Evolutionary conservation across 2,888 invertebrate species (phyloP).

Genomic region (Seira sanloemensis): DNA sequence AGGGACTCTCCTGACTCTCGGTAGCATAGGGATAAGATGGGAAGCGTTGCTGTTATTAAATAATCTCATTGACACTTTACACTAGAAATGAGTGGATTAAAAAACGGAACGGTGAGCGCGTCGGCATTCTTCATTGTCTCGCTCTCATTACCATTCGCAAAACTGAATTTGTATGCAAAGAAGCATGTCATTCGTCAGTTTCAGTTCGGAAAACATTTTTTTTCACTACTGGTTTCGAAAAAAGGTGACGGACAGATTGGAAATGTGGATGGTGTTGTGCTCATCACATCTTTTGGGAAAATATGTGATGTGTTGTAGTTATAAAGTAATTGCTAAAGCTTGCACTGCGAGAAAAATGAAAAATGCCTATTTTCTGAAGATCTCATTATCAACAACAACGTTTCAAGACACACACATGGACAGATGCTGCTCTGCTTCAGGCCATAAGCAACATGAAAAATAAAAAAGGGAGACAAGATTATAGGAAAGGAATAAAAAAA

Average conservation of each 20-base stretch:
- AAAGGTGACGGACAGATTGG: conserved; percentile 37
- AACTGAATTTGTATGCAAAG: conserved; percentile 58
- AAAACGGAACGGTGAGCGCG: neutral
- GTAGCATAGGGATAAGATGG: neutral
- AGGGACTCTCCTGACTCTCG: neutral
- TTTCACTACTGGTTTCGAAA: conserved; percentile 10
- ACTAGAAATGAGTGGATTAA: conserved; percentile 5
- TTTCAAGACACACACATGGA: conserved; percentile 23
- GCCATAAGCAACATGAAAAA: conserved; percentile 40
- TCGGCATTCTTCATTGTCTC: conserved; percentile 16
- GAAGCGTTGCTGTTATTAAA: neutral
- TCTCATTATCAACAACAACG: conserved; percentile 29
- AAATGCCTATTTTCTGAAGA: conserved; percentile 37
- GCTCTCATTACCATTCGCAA: conserved; percentile 20
- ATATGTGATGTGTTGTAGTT: conserved; percentile 16
- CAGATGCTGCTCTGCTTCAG: conserved; percentile 54
- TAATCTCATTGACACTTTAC: conserved; percentile 5
- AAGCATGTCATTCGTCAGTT: conserved; percentile 47
- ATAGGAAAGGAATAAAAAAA: conserved; percentile 14
- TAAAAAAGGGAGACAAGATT: conserved; percentile 7
- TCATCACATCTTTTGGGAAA: conserved; percentile 13
- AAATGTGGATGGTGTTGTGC: conserved; percentile 39
- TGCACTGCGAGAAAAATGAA: conserved; percentile 22
- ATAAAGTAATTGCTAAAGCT: conserved; percentile 13
- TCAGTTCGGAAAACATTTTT: conserved; percentile 15